Conservation (phyloP, 1,140 invertebrate genomes). For the Metopolophium dirhodum region DNA sequence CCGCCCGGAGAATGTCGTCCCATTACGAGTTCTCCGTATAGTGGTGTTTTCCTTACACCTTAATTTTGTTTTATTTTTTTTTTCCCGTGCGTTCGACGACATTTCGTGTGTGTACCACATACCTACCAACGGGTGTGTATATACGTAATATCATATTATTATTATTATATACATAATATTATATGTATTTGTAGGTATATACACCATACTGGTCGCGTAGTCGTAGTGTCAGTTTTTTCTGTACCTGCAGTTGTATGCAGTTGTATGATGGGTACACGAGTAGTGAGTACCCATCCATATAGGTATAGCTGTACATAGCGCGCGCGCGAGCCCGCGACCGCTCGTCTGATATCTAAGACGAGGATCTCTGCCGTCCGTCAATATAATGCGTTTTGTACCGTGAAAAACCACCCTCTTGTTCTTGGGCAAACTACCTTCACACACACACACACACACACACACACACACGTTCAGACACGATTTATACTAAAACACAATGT, state of each 20-base stretch:
- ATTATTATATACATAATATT: background rate
- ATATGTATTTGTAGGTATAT: background rate
- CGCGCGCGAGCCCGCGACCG: background rate
- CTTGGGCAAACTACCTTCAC: background rate
- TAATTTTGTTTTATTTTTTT: background rate
- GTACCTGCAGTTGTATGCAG: background rate
- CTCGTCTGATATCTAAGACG: background rate
- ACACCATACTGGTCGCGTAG: too few species aligned
- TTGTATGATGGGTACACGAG: too few species aligned
- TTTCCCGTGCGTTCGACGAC: background rate
- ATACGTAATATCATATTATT: background rate
- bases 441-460: too few species aligned
- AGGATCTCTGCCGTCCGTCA: background rate
- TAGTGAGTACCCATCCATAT: too few species aligned
- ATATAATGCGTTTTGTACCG: slow-evolving; percentile 6
- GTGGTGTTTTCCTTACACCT: background rate
- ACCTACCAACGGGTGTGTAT: background rate
- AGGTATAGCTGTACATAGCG: background rate
- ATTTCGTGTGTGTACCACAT: background rate
- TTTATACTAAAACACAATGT: background rate
- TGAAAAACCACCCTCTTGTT: slow-evolving; percentile 13
- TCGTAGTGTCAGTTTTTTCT: background rate
- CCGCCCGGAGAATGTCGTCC: slow-evolving; percentile 26
- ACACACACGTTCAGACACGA: too few species aligned
- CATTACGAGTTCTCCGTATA: slow-evolving; percentile 34